Percentiles rank a stretch among this genome's conserved stretches.
These are phyloP conservation scores for Dione juno DNA, from an alignment of 2,888 invertebrate genomes.

Conservation along the genomic window DNA sequence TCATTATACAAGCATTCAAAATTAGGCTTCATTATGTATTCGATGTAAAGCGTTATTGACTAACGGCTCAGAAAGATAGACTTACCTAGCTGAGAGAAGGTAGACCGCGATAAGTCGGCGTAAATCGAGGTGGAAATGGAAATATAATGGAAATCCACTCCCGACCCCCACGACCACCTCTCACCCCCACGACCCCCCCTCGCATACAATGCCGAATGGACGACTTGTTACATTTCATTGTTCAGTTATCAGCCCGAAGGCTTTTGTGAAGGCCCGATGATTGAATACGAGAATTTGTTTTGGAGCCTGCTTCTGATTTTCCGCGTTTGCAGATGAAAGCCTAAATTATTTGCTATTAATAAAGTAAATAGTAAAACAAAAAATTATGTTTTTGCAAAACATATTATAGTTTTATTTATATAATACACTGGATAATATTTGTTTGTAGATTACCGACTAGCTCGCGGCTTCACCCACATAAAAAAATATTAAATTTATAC, in stretches of 20 bases:
- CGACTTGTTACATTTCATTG: constrained; percentile 84
- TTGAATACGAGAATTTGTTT: constrained; percentile 84
- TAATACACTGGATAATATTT: too few relatives aligned
- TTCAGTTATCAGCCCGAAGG: constrained; percentile 81
- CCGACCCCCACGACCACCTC: constrained; percentile 55
- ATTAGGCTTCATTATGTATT: constrained; percentile 48
- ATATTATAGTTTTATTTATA: too few relatives aligned
- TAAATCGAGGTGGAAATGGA: constrained; percentile 83
- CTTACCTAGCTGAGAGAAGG: constrained; percentile 75
- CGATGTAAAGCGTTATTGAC: constrained; percentile 70
- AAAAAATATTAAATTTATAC: too few relatives aligned
- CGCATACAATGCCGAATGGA: constrained; percentile 80
- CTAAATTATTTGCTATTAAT: constrained; percentile 39
- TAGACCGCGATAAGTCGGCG: constrained; percentile 80
- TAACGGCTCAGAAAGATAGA: constrained; percentile 82
- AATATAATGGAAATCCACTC: constrained; percentile 80
- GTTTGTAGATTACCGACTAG: too few relatives aligned
- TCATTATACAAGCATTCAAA: constrained; percentile 17
- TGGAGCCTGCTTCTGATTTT: constrained; percentile 79
- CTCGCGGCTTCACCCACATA: too few relatives aligned
- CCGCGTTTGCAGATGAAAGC: constrained; percentile 74
- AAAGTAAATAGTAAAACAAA: constrained; percentile 7
- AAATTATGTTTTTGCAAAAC: not conserved
- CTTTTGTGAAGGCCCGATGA: constrained; percentile 81
- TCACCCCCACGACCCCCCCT: constrained; percentile 50